Evolutionary conservation across 1,140 invertebrate genomes (phyloP), one percentile per base, ranked within the genome.

Genomic region (Drosophila burlai): DNA sequence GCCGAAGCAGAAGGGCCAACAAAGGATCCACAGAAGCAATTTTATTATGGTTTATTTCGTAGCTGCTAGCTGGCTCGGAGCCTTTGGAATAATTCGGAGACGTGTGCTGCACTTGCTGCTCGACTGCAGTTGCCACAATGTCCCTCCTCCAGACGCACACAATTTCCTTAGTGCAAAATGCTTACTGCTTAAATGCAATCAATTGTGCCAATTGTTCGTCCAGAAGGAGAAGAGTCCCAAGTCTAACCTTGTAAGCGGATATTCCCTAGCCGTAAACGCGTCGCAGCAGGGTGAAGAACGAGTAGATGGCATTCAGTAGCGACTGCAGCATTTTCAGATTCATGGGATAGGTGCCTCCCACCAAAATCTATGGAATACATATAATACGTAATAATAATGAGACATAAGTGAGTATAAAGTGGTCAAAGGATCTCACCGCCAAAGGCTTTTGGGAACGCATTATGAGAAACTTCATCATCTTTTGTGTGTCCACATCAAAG

Each of bases 21-120:
- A 83, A 80, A 65, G 65, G 61, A 76, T 43, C 52, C 58, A 34
- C 34, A 77, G 64, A 50, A 78, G 75, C 75, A 69, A 80, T 87
- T 86, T 86, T 86, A 86, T 86, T 89, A 83, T 89, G 83, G 80
- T 83, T 87, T 86, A 89, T 86, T 87, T 87, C 64, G 45, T 58
- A 57, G 54, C 21, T 55, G 54, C 21, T 55, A 31, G 50, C 34
- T 55, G 31, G 50, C 34, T 74, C 38, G 50, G 47, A 31, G 65
- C 43, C 36, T 60, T 57, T 66, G 38, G 34, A 36, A 58, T 64
- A 59, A 74, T 83, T 66, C 18, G 63, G 36, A 52, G 76, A 84
- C 64, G 65, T 73, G 73, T 18, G 18, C 52, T 78, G 76, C 78
- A 77, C 64, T 68, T 64, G n/a, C 36, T 29, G 38, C 42, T 36